Base-by-base conservation (phyloP, 2,888 invertebrate genomes). In the Athalia cordata region DNA sequence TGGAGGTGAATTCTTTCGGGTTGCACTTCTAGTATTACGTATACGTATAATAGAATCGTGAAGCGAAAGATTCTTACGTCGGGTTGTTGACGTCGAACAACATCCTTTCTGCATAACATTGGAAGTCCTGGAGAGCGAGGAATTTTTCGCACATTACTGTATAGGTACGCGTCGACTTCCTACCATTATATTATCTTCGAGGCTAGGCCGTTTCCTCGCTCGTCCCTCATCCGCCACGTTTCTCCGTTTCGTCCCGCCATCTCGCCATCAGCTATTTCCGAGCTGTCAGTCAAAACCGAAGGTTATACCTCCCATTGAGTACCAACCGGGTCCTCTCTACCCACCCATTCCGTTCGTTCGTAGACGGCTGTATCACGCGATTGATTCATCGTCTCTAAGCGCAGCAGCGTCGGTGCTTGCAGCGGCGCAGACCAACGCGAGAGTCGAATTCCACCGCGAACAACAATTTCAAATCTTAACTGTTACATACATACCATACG, bases 221-320 rank as follows among this genome's bases (percentile, higher is more conserved):
- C 47, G 47, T 72, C 47, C 52, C 49, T 59, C 59, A 29, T 80
- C 78, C 78, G 70, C 11, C 43, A 64, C 61, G 49, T n/a, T 57
- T 74, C 49, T 75, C 74, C 57, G 13, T 57, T 9, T 66, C 74
- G 76, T 78, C 78, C 55, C 80, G 78, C 80, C 80, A 55, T 80
- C 80, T 74, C 75, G 80, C 77, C 77, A 81, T 79, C 78, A 72
- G 76, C 77, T 80, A 77, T 79, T 78, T 81, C 78, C 79, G 80
- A 80, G 70, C 70, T 80, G 81, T 80, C 81, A 81, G 57, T 81
- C 80, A 72, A 64, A 75, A 75, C 49, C 75, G 75, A 75, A 75
- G 75, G 75, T 75, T 75, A 75, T 75, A 75, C 75, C 75, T 75
- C 75, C 75, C 75, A 64, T 75, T 75, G 75, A 75, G 75, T 62